Evolutionary conservation across 2,113 vertebrate species (phyloP).

Genomic region (Toxostoma redivivum): DNA sequence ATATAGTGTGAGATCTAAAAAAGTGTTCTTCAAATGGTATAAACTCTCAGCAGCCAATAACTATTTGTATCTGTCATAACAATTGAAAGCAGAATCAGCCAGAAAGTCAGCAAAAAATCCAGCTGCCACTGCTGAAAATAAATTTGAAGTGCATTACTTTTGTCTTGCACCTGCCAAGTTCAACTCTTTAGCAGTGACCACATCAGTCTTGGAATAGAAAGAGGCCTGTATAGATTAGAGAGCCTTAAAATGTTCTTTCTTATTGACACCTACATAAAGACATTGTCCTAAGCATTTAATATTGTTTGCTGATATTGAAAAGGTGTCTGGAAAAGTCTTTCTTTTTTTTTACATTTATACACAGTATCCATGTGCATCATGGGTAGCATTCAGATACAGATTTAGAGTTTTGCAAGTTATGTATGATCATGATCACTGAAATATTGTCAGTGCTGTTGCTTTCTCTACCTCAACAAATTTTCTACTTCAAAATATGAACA

Average conservation of each 20-base stretch:
- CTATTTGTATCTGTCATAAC: constrained; percentile 38
- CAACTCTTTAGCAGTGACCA: neutral
- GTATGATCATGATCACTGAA: neutral
- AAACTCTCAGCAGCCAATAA: neutral
- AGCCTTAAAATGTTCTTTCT: neutral
- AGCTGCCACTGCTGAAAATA: constrained; percentile 16
- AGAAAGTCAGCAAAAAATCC: constrained; percentile 21
- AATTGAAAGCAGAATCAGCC: constrained; percentile 29
- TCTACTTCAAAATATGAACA: neutral
- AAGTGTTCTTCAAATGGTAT: constrained; percentile 2
- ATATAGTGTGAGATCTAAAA: neutral
- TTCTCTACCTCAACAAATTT: neutral
- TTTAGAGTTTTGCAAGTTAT: neutral
- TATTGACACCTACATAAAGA: neutral
- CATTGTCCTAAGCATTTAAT: neutral
- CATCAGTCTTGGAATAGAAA: neutral
- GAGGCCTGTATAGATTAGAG: neutral
- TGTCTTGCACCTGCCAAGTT: constrained; percentile 3
- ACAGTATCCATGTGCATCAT: fast-evolving
- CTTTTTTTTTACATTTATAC: neutral
- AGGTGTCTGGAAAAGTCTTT: neutral
- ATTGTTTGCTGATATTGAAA: neutral
- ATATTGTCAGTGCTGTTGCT: neutral
- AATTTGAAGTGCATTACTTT: neutral
- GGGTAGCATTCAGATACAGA: neutral